Percentiles rank a stretch among this genome's conserved stretches.
Conservation (phyloP, 2,797 vertebrate genomes). For the Melanogrammus aeglefinus region DNA sequence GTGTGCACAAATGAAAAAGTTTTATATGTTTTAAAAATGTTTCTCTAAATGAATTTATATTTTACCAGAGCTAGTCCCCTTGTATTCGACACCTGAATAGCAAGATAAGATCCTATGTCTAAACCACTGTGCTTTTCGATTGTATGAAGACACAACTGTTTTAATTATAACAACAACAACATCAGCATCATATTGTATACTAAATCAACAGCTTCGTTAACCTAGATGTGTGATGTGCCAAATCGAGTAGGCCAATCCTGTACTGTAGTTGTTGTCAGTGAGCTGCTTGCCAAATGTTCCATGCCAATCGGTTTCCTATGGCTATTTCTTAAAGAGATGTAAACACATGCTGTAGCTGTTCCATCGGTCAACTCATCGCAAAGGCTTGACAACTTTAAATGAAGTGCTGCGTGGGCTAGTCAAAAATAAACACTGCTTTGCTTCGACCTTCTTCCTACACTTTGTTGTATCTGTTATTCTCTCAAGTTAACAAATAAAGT, state of each 20-base stretch:
- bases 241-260: not conserved
- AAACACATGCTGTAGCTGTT: not conserved
- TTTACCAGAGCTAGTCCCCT: conserved; percentile 50
- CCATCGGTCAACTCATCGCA: conserved; percentile 25
- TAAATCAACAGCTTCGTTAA: conserved; percentile 47
- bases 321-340: not conserved
- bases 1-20: conserved; percentile 61
- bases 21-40: conserved; percentile 64
- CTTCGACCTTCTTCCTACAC: conserved; percentile 48
- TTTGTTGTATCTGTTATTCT: conserved; percentile 44
- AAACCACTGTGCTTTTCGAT: conserved; percentile 73
- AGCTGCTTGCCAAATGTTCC: not conserved
- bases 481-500: conserved; percentile 70
- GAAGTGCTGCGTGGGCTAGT: not conserved
- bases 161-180: conserved; percentile 41
- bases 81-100: conserved; percentile 45
- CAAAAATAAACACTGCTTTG: conserved; percentile 41
- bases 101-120: conserved; percentile 52
- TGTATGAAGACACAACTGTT: conserved; percentile 49
- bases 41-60: conserved; percentile 52
- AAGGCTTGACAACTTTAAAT: conserved; percentile 13
- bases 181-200: conserved; percentile 29
- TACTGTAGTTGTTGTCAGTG: not conserved
- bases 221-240: conserved; percentile 37
- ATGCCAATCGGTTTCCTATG: not conserved